Evolutionary conservation across 1,140 invertebrate species (phyloP), one percentile per base, ranked within the genome.

Genomic region (Hermetia illucens): DNA sequence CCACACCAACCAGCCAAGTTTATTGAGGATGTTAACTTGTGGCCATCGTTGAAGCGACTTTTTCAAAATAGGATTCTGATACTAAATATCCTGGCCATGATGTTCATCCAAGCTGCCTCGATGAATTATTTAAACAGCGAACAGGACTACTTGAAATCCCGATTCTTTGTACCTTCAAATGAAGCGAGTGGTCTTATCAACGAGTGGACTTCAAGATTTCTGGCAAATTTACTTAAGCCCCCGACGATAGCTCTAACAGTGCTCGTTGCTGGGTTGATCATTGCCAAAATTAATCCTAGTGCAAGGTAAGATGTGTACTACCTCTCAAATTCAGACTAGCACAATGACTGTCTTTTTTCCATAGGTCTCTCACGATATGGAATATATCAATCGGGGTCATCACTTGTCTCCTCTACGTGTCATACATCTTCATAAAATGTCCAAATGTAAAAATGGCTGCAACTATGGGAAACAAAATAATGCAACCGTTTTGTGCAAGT

Each of bases 361-460:
- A 8, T 27, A 27, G 24, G 13, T 27, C 24, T n/a, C 45, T 79
- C 2, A 61, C 69, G 4, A 47, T 47, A 5, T 79, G 75, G 49
- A 78, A 74, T 51, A 64, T 78, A 0, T 22, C 65, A 5, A 55
- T 65, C 2, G 62, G 67, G 3, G 42, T 67, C 17, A 16, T 68
- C 30, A 64, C 57, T 34, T 61, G 63, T 20, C 38, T 58, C 15
- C 63, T 73, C 13, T 71, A 75, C 30, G 58, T 75, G 21, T 50
- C 57, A 5, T 70, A 72, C 35, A 63, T 70, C 6, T 79, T 77
- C 44, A 50, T 74, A 4, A 68, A 63, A 24, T 84, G 81, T 35
- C 46, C 64, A 2, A 68, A 67, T 38, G 50, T 50, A 0, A 42
- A 54, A 1, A 60, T 71, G n/a, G 53, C 55, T 19, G 53, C 63